Evolutionary conservation across 23 tunicate species (phyloP).

Genomic region (Clavelina lepadiformis): DNA sequence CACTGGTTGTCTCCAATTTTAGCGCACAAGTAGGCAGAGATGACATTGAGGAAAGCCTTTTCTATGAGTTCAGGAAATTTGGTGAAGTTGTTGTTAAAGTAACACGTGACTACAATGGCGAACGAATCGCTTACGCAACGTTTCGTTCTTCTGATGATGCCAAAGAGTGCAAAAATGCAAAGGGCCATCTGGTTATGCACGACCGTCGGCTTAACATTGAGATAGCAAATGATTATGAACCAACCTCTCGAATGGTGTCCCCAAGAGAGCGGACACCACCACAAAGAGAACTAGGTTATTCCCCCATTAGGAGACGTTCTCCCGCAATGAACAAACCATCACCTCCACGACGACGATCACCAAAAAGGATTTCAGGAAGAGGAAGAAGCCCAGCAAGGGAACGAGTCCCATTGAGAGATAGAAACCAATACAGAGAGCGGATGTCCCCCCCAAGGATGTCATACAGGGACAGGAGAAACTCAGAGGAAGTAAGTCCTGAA

Average conservation of each 20-base stretch:
- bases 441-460: conserved; percentile 16
- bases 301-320: conserved; percentile 6
- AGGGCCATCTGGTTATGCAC: conserved; percentile 91
- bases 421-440: conserved; percentile 7
- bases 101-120: conserved; percentile 59
- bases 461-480: too few species aligned
- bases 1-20: conserved; percentile 69
- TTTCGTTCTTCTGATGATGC: conserved; percentile 85
- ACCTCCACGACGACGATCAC: conserved; percentile 35
- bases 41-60: conserved; percentile 90
- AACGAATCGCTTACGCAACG: conserved; percentile 80
- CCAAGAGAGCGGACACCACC: conserved; percentile 29
- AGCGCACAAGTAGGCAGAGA: conserved; percentile 55
- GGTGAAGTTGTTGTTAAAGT: conserved; percentile 81
- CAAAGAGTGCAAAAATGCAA: conserved; percentile 72
- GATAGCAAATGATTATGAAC: conserved; percentile 41
- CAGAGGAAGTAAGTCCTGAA: conserved; percentile 1
- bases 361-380: conserved; percentile 22
- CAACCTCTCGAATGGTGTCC: neutral
- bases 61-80: conserved; percentile 84
- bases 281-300: neutral
- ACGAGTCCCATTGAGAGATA: conserved; percentile 20
- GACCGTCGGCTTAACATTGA: conserved; percentile 74
- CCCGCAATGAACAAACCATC: conserved; percentile 9
- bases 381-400: conserved; percentile 13